These are phyloP conservation scores for Aphelenchoides besseyi DNA, from an alignment of 1,140 invertebrate species.

Conservation along the genomic window DNA sequence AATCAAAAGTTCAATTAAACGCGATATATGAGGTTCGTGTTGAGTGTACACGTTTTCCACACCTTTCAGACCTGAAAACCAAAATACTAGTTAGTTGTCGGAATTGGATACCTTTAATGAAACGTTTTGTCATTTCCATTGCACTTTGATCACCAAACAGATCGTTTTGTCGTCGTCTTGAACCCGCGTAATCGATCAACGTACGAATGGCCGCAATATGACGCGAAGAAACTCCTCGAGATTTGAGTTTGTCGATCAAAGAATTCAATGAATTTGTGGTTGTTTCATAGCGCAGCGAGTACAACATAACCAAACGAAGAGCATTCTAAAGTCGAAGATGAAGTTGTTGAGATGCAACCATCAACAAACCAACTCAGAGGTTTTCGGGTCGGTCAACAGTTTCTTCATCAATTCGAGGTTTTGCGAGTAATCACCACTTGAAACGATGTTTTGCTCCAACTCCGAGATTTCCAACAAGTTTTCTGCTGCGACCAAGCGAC, in stretches of 20 bases:
- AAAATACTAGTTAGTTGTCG: background rate
- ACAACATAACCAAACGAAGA: constrained; percentile 82
- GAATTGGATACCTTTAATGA: constrained; percentile 52
- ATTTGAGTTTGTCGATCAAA: constrained; percentile 40
- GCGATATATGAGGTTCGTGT: constrained; percentile 55
- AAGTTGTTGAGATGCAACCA: constrained; percentile 4
- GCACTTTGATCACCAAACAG: constrained; percentile 58
- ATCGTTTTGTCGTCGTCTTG: constrained; percentile 44
- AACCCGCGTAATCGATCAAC: constrained; percentile 52
- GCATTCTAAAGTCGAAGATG: constrained; percentile 71
- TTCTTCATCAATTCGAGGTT: constrained; percentile 68
- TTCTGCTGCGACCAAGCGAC: constrained; percentile 75
- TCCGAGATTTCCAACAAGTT: constrained; percentile 87
- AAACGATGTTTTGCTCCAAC: constrained; percentile 86
- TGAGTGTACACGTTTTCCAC: constrained; percentile 63
- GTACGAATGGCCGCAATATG: constrained; percentile 36
- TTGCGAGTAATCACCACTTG: constrained; percentile 83
- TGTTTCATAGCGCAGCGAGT: constrained; percentile 86
- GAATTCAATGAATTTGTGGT: constrained; percentile 69
- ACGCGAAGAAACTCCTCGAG: constrained; percentile 32
- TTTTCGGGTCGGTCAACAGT: constrained; percentile 54
- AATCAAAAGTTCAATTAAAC: constrained; percentile 48
- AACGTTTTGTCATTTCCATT: constrained; percentile 60
- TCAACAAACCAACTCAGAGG: constrained; percentile 49
- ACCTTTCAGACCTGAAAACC: constrained; percentile 54